These are phyloP conservation scores for Drepana arcuata DNA, from an alignment of 1,140 invertebrate genomes.

Conservation along the genomic window DNA sequence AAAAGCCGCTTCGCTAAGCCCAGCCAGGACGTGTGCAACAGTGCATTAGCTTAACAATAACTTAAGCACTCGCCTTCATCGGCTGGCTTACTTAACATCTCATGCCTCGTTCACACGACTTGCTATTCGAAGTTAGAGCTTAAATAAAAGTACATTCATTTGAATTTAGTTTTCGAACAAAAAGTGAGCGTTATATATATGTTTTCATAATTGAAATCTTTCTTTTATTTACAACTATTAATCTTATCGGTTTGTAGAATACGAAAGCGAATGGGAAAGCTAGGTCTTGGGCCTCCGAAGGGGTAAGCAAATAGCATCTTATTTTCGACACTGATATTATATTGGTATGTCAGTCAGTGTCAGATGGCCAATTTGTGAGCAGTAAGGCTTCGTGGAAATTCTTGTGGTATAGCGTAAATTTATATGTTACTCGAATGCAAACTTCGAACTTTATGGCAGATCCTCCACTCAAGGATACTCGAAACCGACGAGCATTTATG, in stretches of 20 bases:
- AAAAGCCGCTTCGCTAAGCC: constrained; percentile 9
- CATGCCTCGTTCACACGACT: constrained; percentile 18
- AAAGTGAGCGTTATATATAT: too few species aligned
- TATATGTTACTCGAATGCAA: constrained; percentile 1
- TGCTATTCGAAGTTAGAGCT: too few species aligned
- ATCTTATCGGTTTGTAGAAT: constrained; percentile 3
- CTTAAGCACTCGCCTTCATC: constrained; percentile 24
- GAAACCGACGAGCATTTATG: too few species aligned
- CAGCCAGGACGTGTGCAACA: constrained; percentile 8
- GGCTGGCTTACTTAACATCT: constrained; percentile 9
- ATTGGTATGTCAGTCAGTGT: not conserved
- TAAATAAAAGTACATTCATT: too few species aligned
- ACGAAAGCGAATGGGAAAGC: constrained; percentile 3
- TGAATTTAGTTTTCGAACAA: too few species aligned
- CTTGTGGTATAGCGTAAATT: not conserved
- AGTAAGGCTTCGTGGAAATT: not conserved
- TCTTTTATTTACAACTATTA: not conserved
- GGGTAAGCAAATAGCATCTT: too few species aligned
- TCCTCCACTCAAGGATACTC: too few species aligned
- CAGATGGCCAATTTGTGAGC: not conserved
- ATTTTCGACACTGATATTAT: too few species aligned
- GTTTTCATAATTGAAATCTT: constrained; percentile 1
- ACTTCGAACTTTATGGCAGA: too few species aligned
- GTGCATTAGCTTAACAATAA: constrained; percentile 25
- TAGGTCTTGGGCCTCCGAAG: too few species aligned